phyloP scores from a whole-genome alignment of 2,888 invertebrate species.

The Cheilosia vulpina region DNA sequence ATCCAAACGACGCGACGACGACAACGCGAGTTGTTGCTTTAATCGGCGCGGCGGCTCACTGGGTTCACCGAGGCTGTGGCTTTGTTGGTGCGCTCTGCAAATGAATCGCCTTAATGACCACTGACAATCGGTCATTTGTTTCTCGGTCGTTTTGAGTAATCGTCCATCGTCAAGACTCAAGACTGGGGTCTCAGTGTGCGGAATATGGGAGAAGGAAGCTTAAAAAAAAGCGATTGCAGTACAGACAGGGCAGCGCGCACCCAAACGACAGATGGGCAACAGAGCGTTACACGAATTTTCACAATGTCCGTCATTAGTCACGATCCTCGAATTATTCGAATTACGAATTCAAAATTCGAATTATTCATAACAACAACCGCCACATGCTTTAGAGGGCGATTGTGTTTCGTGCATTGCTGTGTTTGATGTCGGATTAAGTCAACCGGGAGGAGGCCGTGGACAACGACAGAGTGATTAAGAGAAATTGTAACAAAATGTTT shows the following conservation, averaged over 20 bases:
- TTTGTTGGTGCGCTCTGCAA: conserved; percentile 72
- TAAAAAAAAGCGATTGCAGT: conserved; percentile 39
- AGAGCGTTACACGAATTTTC: conserved; percentile 72
- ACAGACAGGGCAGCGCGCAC: conserved; percentile 52
- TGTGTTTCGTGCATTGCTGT: conserved; percentile 1
- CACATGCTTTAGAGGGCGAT: background rate
- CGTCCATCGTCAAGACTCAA: conserved; percentile 66
- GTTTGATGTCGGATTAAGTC: conserved; percentile 59
- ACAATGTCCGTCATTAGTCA: conserved; percentile 76
- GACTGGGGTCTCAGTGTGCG: conserved; percentile 19
- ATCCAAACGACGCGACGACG: conserved; percentile 21
- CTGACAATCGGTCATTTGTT: conserved; percentile 75
- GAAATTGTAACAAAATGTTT: conserved; percentile 75
- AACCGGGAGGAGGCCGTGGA: conserved; percentile 53
- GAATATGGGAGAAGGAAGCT: conserved; percentile 36
- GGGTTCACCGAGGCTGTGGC: conserved; percentile 68
- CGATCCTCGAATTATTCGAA: conserved; percentile 74
- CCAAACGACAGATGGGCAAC: conserved; percentile 71
- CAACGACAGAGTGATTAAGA: conserved; percentile 70
- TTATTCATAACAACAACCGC: conserved; percentile 59
- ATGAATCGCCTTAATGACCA: conserved; percentile 75
- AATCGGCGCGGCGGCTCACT: conserved; percentile 44
- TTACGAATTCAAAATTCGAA: conserved; percentile 68
- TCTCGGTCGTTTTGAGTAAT: conserved; percentile 73
- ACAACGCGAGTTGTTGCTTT: conserved; percentile 52